Conservation (phyloP, 23 tunicate species). For the Halocynthia roretzi region DNA sequence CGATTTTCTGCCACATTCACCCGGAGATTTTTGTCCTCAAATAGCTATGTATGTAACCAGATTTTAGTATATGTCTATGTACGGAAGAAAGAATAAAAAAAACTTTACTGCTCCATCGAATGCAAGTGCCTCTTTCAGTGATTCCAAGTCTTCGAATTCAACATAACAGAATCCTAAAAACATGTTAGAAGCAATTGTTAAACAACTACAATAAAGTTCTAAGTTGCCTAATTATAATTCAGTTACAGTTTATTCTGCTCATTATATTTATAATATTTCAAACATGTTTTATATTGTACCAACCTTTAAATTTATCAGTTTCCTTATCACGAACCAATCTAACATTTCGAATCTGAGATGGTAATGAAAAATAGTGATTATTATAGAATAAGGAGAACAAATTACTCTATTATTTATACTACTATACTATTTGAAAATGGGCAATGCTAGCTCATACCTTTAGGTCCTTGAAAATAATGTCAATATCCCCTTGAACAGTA, state of each 20-base stretch:
- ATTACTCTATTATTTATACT: no score
- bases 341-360: slow-evolving; percentile 54
- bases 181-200: neutral
- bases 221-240: no score
- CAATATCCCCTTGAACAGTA: slow-evolving; percentile 98
- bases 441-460: slow-evolving; percentile 17
- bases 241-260: no score
- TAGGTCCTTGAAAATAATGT: slow-evolving; percentile 71
- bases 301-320: slow-evolving; percentile 90
- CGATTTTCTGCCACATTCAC: slow-evolving; percentile 87
- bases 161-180: slow-evolving; percentile 91
- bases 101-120: slow-evolving; percentile 84
- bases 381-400: slow-evolving; percentile 5
- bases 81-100: neutral
- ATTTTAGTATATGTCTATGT: no score
- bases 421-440: neutral
- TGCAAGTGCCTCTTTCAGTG: slow-evolving; percentile 67
- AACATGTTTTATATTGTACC: neutral
- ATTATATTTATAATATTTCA: neutral
- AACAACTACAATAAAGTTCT: no score
- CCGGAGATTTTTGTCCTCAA: slow-evolving; percentile 71
- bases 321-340: slow-evolving; percentile 92
- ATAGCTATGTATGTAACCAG: slow-evolving; percentile 27
- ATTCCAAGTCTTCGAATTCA: slow-evolving; percentile 84
- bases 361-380: slow-evolving; percentile 8